Evolutionary conservation across 2,797 vertebrate genomes (phyloP).

Genomic region (Sebastes matsubarae): DNA sequence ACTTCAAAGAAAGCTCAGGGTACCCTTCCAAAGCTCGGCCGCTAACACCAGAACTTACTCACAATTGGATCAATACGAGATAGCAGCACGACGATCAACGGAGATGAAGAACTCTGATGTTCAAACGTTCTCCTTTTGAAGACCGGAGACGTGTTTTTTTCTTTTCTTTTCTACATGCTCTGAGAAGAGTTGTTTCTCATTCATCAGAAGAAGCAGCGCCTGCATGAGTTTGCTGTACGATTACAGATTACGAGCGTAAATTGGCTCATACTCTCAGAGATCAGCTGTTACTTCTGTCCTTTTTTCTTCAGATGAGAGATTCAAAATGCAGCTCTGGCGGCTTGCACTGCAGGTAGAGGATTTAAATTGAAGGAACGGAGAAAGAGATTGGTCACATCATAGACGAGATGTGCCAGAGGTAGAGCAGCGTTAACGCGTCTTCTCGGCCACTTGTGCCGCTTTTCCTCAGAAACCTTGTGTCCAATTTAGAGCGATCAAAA

Average conservation of each 20-base stretch:
- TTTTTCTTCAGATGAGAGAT: constrained; percentile 12
- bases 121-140: neutral
- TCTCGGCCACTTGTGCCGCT: neutral
- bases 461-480: constrained; percentile 21
- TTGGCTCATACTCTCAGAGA: constrained; percentile 22
- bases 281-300: constrained; percentile 11
- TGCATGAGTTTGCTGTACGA: constrained; percentile 23
- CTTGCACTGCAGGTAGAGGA: constrained; percentile 23
- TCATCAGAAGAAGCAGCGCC: constrained; percentile 6
- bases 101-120: constrained; percentile 35
- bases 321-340: constrained; percentile 9
- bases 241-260: constrained; percentile 52
- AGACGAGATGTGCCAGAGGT: constrained; percentile 34
- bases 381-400: constrained; percentile 45
- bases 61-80: constrained; percentile 58
- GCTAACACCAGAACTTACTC: constrained; percentile 15
- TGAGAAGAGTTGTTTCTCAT: constrained; percentile 13
- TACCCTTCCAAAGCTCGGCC: constrained; percentile 1
- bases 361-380: constrained; percentile 40
- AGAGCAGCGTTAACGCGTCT: constrained; percentile 1
- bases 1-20: constrained; percentile 19
- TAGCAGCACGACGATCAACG: constrained; percentile 21
- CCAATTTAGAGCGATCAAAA: constrained; percentile 23
- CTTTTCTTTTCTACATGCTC: constrained; percentile 3
- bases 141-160: neutral